Percentiles rank a stretch among this genome's conserved stretches.
Conservation (phyloP, 2,113 vertebrate species). For the Brachionichthys hirsutus region DNA sequence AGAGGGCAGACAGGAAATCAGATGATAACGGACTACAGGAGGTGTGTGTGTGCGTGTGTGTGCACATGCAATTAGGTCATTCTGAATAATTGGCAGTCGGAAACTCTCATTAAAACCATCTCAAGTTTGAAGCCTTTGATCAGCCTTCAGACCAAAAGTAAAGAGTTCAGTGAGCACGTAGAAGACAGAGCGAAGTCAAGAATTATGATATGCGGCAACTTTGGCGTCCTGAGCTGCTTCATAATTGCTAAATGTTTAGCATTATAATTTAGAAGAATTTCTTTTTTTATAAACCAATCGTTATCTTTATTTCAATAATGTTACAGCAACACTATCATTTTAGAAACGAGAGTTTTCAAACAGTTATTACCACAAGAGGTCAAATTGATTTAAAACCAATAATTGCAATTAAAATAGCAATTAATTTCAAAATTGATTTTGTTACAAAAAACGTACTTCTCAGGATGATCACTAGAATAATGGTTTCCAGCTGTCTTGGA, state of each 20-base stretch:
- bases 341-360: too few species aligned
- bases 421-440: too few species aligned
- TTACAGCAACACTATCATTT: too few species aligned
- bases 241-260: too few species aligned
- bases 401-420: too few species aligned
- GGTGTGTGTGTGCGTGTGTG: slow-evolving; percentile 8
- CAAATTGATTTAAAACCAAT: too few species aligned
- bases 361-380: too few species aligned
- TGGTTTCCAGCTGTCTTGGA: background rate
- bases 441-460: background rate
- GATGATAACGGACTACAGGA: background rate
- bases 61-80: slow-evolving; percentile 49
- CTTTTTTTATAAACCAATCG: too few species aligned
- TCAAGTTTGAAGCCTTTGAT: slow-evolving; percentile 49
- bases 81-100: slow-evolving; percentile 39
- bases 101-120: slow-evolving; percentile 47
- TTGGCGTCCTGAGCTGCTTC: background rate
- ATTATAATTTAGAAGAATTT: too few species aligned
- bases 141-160: slow-evolving; percentile 29
- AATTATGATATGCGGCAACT: slow-evolving; percentile 3
- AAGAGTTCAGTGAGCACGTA: slow-evolving; percentile 25
- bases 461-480: background rate
- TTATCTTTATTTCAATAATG: too few species aligned
- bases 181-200: slow-evolving; percentile 7
- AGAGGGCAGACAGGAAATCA: background rate